These are phyloP conservation scores for Erebia ligea DNA, from an alignment of 2,888 invertebrate species.

Conservation along the genomic window DNA sequence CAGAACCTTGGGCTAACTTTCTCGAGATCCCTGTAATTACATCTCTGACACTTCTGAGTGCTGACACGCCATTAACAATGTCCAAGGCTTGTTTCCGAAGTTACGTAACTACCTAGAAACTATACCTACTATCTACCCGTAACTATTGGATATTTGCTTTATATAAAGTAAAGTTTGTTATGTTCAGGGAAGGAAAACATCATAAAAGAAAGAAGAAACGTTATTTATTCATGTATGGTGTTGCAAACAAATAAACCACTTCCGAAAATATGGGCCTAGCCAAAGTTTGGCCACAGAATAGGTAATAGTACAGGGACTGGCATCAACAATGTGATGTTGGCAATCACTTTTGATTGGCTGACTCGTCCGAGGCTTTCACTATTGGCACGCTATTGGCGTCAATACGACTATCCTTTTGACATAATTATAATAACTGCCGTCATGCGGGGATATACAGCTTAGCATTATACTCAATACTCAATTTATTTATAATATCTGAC, in stretches of 20 bases:
- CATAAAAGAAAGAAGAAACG: background rate
- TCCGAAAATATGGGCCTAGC: background rate
- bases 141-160: conserved; percentile 6
- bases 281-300: too few species aligned
- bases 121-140: background rate
- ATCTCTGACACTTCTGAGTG: conserved; percentile 16
- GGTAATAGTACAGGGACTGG: too few species aligned
- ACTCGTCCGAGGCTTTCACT: too few species aligned
- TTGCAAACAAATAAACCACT: background rate
- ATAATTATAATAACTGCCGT: too few species aligned
- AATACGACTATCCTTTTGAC: too few species aligned
- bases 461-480: too few species aligned
- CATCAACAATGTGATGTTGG: too few species aligned
- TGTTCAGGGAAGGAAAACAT: background rate
- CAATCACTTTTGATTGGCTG: too few species aligned
- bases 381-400: too few species aligned
- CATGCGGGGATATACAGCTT: too few species aligned
- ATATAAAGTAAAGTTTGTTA: background rate
- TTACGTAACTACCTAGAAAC: conserved; percentile 3
- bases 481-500: too few species aligned
- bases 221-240: background rate
- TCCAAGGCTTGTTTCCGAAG: conserved; percentile 15
- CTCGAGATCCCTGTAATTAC: conserved; percentile 15
- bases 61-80: conserved; percentile 19
- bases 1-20: conserved; percentile 11